Evolutionary conservation across 2,113 vertebrate genomes (phyloP).

Genomic region (Salvelinus namaycush): DNA sequence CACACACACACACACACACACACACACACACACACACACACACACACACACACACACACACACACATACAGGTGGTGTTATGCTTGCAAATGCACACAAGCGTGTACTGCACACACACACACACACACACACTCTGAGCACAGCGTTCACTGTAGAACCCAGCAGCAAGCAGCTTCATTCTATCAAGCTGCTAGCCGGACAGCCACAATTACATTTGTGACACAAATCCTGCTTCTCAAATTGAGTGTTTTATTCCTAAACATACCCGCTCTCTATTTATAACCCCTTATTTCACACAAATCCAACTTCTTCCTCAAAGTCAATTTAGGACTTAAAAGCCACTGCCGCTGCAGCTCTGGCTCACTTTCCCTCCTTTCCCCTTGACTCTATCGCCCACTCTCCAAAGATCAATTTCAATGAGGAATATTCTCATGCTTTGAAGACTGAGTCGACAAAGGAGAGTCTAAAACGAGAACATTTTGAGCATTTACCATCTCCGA

Average conservation of each 20-base stretch:
- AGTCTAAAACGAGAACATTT: background rate
- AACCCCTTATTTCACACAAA: conserved; percentile 69
- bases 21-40: background rate
- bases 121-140: background rate
- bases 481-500: background rate
- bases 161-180: conserved; percentile 70
- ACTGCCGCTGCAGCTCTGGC: conserved; percentile 24
- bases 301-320: conserved; percentile 68
- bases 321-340: conserved; percentile 71
- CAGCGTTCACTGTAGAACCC: conserved; percentile 34
- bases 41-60: background rate
- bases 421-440: conserved; percentile 1
- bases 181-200: conserved; percentile 69
- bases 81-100: background rate
- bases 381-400: conserved; percentile 3
- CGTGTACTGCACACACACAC: conserved; percentile 18
- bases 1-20: background rate
- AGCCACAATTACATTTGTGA: conserved; percentile 78
- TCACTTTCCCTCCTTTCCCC: background rate
- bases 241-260: conserved; percentile 70
- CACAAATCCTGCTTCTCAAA: conserved; percentile 77
- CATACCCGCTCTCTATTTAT: conserved; percentile 58
- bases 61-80: background rate
- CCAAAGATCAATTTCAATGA: background rate
- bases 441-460: background rate